Evolutionary conservation across 2,888 invertebrate species (phyloP), one percentile per base, ranked within the genome.

Genomic region (Hyposoter dolosus): DNA sequence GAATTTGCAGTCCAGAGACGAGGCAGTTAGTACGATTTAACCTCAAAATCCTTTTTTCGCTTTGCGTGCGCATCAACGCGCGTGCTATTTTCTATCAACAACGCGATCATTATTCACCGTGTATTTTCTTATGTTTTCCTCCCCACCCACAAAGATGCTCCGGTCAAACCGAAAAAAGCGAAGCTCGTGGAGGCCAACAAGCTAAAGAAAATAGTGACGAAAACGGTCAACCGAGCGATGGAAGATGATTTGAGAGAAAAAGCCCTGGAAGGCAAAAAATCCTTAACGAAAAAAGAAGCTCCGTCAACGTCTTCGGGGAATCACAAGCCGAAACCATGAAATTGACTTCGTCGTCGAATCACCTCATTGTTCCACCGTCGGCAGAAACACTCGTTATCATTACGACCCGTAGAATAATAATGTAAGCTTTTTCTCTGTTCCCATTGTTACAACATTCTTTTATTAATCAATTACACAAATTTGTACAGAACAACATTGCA

Each of bases 181-280:
- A 95, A 95, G 82, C 94, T 95, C 40, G 94, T 95, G 75, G 96
- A 96, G 91, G 93, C 95, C 0, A 95, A 95, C 88, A 96, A 96
- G 90, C 94, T 97, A 92, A 97, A 97, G 90, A 95, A 95, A 87
- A 95, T 95, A 79, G 96, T 97, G 17, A 95, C 96, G 7, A 97
- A 96, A 93, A 96, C 96, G 91, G 96, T 97, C n/a, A 97, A 97
- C 91, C 96, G 95, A 90, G 95, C 96, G 3, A 95, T 96, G 74
- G 97, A 97, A 92, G 94, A 96, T 88, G 96, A 97, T 93, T 94
- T 97, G 68, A 93, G 97, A 74, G 95, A 96, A 1, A 93, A 95
- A 83, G 96, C 96, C 0, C 83, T 93, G 12, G 95, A 94, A 23
- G 95, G 95, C 3, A 95, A 95, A 80, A 91, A 90, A 66, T 94